Evolutionary conservation across 1,140 invertebrate genomes (phyloP).

Genomic region (Drosophila kikkawai): DNA sequence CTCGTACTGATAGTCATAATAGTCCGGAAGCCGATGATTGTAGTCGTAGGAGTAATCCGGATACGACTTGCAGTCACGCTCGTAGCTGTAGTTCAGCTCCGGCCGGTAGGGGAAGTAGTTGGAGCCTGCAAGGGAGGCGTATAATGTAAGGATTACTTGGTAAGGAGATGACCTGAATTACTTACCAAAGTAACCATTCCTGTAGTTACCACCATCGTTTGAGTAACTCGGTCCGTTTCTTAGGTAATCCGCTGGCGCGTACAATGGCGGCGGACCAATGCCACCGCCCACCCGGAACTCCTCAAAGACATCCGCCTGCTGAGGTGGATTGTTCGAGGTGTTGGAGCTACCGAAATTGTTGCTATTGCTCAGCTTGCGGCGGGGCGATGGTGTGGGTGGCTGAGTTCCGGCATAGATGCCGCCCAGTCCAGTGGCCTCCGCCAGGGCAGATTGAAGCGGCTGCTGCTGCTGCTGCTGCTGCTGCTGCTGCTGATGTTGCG

Average conservation of each 20-base stretch:
- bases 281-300: constrained; percentile 72
- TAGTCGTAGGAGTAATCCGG: constrained; percentile 84
- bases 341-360: constrained; percentile 61
- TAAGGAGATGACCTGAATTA: not conserved
- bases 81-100: constrained; percentile 77
- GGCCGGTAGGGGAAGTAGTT: constrained; percentile 84
- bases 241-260: constrained; percentile 86
- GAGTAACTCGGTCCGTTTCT: constrained; percentile 81
- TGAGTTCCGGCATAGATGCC: constrained; percentile 79
- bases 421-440: constrained; percentile 81
- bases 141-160: not conserved
- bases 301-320: constrained; percentile 51
- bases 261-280: constrained; percentile 64
- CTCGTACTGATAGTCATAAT: constrained; percentile 79
- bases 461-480: constrained; percentile 35
- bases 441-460: constrained; percentile 1
- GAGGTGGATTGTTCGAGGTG: not conserved
- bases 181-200: constrained; percentile 82
- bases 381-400: constrained; percentile 89
- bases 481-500: not conserved
- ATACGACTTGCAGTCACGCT: constrained; percentile 83
- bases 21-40: constrained; percentile 78
- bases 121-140: constrained; percentile 51
- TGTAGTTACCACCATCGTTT: constrained; percentile 75
- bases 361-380: constrained; percentile 89